Evolutionary conservation across 2,888 invertebrate genomes (phyloP).

Genomic region (Xestia ashworthii): DNA sequence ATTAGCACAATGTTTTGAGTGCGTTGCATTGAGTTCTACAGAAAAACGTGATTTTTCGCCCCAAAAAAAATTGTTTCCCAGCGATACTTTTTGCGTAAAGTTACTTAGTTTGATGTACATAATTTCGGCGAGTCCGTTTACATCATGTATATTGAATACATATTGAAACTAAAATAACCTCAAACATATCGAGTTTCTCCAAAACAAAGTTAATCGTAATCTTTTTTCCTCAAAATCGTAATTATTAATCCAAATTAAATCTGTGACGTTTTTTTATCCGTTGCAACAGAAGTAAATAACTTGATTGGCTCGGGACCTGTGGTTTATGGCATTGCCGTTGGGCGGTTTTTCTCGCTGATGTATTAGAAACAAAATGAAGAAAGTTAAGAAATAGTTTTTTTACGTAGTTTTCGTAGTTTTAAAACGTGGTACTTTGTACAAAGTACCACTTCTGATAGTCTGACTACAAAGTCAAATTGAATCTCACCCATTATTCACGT

Average conservation of each 20-base stretch:
- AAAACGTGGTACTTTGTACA: neutral
- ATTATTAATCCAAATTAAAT: conserved; percentile 18
- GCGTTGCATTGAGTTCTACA: too few relatives aligned
- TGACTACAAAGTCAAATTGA: conserved; percentile 13
- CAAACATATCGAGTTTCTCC: neutral
- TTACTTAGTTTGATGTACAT: too few relatives aligned
- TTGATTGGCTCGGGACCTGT: conserved; percentile 1
- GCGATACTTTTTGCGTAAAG: too few relatives aligned
- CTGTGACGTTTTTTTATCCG: conserved; percentile 1
- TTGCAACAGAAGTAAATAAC: neutral
- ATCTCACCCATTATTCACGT: conserved; percentile 4
- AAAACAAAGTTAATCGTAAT: neutral
- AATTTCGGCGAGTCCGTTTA: too few relatives aligned
- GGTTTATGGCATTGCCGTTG: neutral
- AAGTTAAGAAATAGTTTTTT: neutral
- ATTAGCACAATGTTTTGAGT: too few relatives aligned
- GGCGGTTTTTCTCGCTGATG: neutral
- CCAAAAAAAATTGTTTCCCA: too few relatives aligned
- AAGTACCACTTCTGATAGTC: too few relatives aligned
- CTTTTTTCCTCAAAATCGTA: neutral
- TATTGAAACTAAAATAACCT: too few relatives aligned
- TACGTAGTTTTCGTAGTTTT: neutral
- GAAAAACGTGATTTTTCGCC: too few relatives aligned
- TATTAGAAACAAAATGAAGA: neutral
- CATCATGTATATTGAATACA: too few relatives aligned